phyloP scores from a whole-genome alignment of 2,113 vertebrate genomes.

The Ibidorhyncha struthersii region DNA sequence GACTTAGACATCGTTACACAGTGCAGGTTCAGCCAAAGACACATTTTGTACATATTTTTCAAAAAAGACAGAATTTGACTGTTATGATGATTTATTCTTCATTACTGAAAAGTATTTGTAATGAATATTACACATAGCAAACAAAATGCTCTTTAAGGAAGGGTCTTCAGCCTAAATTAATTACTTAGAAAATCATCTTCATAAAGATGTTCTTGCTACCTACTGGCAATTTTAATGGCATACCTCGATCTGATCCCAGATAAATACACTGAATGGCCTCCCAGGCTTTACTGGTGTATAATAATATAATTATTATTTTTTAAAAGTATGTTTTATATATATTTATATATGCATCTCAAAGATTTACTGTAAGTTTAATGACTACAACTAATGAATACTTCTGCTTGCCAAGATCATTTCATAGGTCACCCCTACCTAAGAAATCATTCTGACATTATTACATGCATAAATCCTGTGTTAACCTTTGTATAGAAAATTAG shows the following conservation, averaged over 20 bases:
- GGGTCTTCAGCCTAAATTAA: not conserved
- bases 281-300: not conserved
- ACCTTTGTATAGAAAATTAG: not conserved
- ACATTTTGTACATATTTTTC: not conserved
- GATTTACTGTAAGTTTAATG: slow-evolving; percentile 3
- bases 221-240: not conserved
- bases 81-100: not conserved
- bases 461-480: slow-evolving; percentile 1
- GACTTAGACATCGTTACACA: not conserved
- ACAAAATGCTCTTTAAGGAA: not conserved
- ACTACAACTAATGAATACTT: not conserved
- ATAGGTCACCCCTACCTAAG: not conserved
- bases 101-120: not conserved
- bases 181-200: not conserved
- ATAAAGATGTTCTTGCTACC: not conserved
- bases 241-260: not conserved
- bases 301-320: not conserved
- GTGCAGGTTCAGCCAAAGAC: not conserved
- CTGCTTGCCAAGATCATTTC: not conserved
- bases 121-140: not conserved
- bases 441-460: slow-evolving; percentile 18
- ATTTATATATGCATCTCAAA: not conserved
- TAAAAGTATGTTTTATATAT: not conserved
- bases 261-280: not conserved
- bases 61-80: not conserved